Conservation (phyloP, 1,140 invertebrate species). For the Nasonia vitripennis region DNA sequence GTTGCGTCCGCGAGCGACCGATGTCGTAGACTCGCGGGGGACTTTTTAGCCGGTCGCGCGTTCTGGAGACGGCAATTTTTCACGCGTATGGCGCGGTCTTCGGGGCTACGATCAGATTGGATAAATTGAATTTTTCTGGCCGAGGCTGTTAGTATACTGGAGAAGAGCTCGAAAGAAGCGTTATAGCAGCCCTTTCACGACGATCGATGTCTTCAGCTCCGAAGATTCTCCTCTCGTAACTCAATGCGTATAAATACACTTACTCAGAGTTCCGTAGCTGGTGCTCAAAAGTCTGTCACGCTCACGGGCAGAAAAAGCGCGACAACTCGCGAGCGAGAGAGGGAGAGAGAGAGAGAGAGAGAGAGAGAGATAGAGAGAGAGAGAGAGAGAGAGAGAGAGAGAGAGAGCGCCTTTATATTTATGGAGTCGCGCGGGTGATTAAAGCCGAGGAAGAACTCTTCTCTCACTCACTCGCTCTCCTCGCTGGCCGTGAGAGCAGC, state of each 20-base stretch:
- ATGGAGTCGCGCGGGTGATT: constrained; percentile 45
- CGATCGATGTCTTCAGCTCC: too few species aligned
- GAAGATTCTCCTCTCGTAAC: too few species aligned
- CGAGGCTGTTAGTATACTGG: too few species aligned
- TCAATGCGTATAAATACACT: too few species aligned
- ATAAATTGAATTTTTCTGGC: background rate
- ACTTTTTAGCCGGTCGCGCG: background rate
- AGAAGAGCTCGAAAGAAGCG: too few species aligned
- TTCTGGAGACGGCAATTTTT: background rate
- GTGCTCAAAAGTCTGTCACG: too few species aligned
- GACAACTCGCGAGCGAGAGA: background rate
- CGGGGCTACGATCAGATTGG: background rate
- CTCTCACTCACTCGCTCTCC: background rate
- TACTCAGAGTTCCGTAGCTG: too few species aligned
- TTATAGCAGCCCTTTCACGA: background rate
- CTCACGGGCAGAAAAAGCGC: background rate
- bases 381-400: too few species aligned
- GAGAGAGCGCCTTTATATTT: constrained; percentile 31
- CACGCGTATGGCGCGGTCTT: constrained; percentile 18
- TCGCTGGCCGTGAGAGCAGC: constrained; percentile 42
- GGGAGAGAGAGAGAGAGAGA: too few species aligned
- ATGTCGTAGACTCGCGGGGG: background rate
- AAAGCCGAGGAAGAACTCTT: constrained; percentile 48
- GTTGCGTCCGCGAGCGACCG: constrained; percentile 38
- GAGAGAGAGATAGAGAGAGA: too few species aligned